These are phyloP conservation scores for Spilogale gracilis DNA, from an alignment of 2,113 vertebrate species.

Conservation along the genomic window DNA sequence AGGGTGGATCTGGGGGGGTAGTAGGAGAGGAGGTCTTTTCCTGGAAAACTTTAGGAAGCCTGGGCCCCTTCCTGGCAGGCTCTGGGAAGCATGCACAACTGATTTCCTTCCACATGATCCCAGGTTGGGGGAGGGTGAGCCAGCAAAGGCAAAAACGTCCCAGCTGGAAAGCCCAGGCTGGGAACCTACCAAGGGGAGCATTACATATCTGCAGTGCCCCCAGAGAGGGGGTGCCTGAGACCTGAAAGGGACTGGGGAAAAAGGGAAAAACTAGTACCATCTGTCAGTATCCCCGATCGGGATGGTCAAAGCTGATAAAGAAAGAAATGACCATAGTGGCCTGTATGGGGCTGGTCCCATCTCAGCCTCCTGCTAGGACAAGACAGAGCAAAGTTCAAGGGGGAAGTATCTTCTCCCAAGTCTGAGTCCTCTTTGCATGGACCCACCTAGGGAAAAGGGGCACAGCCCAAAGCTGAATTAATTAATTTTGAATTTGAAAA, in stretches of 20 bases:
- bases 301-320: background rate
- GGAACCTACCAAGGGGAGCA: too few species aligned
- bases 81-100: background rate
- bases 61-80: background rate
- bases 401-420: background rate
- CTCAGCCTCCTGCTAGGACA: background rate
- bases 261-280: too few species aligned
- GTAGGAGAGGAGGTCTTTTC: background rate
- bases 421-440: background rate
- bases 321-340: background rate
- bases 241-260: fast-evolving
- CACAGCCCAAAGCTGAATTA: background rate
- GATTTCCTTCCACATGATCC: background rate
- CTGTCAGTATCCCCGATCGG: background rate
- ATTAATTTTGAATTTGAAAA: background rate
- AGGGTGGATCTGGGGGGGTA: background rate
- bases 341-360: too few species aligned
- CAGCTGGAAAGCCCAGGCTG: background rate
- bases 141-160: background rate
- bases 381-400: background rate
- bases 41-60: background rate
- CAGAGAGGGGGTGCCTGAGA: background rate
- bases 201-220: background rate
- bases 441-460: background rate
- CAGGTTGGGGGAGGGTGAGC: background rate